phyloP scores from a whole-genome alignment of 1,140 invertebrate species.

The Zaprionus capensis region DNA sequence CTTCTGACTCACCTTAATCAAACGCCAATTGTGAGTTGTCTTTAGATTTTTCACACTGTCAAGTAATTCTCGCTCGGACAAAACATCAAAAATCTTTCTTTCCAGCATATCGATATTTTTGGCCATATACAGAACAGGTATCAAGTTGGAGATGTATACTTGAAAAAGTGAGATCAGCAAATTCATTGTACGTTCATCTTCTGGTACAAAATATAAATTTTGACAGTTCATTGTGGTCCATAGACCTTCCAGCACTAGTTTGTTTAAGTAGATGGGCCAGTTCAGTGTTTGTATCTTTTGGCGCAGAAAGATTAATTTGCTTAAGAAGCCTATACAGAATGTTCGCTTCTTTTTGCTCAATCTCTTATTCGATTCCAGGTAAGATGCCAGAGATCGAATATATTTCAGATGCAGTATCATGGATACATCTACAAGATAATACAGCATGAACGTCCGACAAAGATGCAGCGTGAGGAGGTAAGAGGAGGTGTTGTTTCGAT shows the following conservation, averaged over 20 bases:
- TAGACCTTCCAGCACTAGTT: not conserved
- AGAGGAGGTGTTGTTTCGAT: not conserved
- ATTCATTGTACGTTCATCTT: not conserved
- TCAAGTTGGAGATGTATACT: not conserved
- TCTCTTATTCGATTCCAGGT: not conserved
- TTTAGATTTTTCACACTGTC: not conserved
- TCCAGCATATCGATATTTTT: slow-evolving; percentile 5
- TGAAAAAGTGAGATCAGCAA: not conserved
- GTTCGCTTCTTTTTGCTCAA: not conserved
- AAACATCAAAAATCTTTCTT: not conserved
- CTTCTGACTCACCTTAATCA: not conserved
- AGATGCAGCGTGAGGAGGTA: not conserved
- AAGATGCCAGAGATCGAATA: not conserved
- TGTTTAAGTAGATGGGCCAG: not conserved
- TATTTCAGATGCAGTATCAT: not conserved
- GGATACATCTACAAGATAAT: not conserved
- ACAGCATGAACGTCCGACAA: not conserved
- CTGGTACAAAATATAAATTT: not conserved
- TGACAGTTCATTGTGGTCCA: not conserved
- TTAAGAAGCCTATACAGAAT: not conserved
- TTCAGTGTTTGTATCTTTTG: not conserved
- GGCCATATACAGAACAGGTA: not conserved
- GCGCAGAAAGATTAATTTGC: not conserved
- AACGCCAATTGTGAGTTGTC: not conserved
- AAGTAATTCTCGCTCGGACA: not conserved